Conservation (phyloP, 2,113 vertebrate genomes). For the Vimba vimba region DNA sequence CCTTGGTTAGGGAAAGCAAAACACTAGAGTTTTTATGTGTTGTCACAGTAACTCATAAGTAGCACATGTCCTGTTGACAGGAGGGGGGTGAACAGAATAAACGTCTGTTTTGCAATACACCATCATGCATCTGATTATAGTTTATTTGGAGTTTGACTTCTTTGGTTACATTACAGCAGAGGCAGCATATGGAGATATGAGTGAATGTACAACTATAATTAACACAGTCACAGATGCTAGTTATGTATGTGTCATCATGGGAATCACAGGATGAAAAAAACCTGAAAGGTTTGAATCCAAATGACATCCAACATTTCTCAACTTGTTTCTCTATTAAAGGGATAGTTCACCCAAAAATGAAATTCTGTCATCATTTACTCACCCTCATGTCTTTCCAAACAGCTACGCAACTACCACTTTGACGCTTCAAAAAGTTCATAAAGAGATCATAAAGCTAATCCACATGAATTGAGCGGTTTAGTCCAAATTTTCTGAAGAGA, state of each 20-base stretch:
- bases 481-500: no score
- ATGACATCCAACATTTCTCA: neutral
- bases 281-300: neutral
- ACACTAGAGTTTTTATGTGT: slow-evolving; percentile 5
- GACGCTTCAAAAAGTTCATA: no score
- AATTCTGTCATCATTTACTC: no score
- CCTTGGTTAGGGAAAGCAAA: slow-evolving; percentile 11
- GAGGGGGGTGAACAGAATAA: neutral
- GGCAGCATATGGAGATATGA: neutral
- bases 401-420: no score
- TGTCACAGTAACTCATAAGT: neutral
- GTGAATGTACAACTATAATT: slow-evolving; percentile 17
- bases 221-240: neutral
- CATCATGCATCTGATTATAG: slow-evolving; percentile 8
- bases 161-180: neutral
- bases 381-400: no score
- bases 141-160: slow-evolving; percentile 21
- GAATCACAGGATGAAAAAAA: no score
- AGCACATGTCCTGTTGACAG: neutral
- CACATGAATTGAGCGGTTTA: no score
- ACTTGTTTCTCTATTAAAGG: neutral
- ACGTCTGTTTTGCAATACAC: slow-evolving; percentile 21
- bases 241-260: neutral
- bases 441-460: no score
- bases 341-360: no score